A percentile compares a stretch with the other conserved stretches of the same genome.
phyloP scores from a whole-genome alignment of 2,797 vertebrate species.

The Sorex maritimensis region DNA sequence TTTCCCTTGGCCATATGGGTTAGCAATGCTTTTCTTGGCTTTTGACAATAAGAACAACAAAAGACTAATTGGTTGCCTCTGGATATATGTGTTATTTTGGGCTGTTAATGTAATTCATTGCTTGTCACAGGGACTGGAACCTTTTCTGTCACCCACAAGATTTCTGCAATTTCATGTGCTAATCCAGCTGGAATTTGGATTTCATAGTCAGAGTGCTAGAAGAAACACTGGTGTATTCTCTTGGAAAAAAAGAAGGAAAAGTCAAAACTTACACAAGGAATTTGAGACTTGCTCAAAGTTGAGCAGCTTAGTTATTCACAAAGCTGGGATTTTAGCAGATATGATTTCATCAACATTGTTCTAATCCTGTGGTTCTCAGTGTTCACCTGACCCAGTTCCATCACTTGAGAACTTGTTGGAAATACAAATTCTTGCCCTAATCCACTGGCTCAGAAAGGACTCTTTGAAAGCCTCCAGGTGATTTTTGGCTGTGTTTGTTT shows the following conservation, averaged over 20 bases:
- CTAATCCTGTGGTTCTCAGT: background rate
- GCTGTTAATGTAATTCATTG: constrained; percentile 49
- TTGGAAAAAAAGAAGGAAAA: constrained; percentile 23
- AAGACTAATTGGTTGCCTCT: constrained; percentile 39
- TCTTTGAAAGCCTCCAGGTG: too few species aligned
- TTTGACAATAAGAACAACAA: constrained; percentile 5
- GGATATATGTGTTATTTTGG: constrained; percentile 29
- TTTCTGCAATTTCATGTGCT: constrained; percentile 43
- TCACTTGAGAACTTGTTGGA: background rate
- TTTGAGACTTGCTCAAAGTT: background rate
- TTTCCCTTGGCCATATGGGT: background rate
- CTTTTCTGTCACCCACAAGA: constrained; percentile 25
- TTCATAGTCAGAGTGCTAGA: background rate
- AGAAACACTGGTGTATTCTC: background rate
- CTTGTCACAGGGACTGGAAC: constrained; percentile 17
- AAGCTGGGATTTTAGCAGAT: background rate
- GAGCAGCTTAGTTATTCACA: background rate
- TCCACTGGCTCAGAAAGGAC: background rate
- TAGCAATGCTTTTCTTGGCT: constrained; percentile 56
- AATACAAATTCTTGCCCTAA: background rate
- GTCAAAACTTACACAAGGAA: background rate
- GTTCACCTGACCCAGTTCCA: background rate
- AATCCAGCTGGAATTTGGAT: background rate
- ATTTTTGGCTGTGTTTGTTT: too few species aligned
- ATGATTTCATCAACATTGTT: background rate